Evolutionary conservation across 2,113 vertebrate species (phyloP).

Genomic region (Amia ocellicauda): DNA sequence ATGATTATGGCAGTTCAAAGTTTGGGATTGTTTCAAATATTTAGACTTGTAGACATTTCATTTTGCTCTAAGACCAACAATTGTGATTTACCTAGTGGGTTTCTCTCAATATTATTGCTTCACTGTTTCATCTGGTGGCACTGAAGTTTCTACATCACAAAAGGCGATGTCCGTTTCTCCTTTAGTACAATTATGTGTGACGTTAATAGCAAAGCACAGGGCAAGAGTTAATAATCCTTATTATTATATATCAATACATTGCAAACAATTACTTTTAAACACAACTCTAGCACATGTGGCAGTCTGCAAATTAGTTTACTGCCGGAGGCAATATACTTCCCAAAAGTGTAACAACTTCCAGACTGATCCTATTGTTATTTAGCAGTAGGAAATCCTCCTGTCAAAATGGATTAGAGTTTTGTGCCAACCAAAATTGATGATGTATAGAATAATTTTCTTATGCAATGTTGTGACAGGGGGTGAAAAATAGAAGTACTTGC

Average conservation of each 20-base stretch:
- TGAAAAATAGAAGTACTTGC: no score
- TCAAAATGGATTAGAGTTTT: slow-evolving; percentile 20
- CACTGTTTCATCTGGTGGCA: no score
- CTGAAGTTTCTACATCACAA: no score
- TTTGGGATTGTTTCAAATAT: no score
- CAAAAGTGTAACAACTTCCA: slow-evolving; percentile 15
- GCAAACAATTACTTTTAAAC: slow-evolving; percentile 9
- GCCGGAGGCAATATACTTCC: slow-evolving; percentile 23
- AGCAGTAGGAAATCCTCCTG: slow-evolving; percentile 29
- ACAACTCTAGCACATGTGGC: slow-evolving; percentile 19
- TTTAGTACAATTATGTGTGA: no score
- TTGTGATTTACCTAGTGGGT: no score
- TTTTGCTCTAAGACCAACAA: no score
- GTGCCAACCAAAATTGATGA: neutral
- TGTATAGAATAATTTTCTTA: neutral
- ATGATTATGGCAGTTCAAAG: no score
- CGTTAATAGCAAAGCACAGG: neutral
- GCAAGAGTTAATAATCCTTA: slow-evolving; percentile 5
- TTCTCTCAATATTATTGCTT: no score
- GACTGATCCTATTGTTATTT: slow-evolving; percentile 16
- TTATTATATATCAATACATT: slow-evolving; percentile 10
- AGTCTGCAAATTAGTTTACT: slow-evolving; percentile 28
- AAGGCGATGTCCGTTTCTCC: no score
- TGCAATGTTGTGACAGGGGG: no score
- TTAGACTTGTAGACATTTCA: no score